These are phyloP conservation scores for Phocoena phocoena DNA, from an alignment of 2,113 vertebrate genomes.

Conservation along the genomic window DNA sequence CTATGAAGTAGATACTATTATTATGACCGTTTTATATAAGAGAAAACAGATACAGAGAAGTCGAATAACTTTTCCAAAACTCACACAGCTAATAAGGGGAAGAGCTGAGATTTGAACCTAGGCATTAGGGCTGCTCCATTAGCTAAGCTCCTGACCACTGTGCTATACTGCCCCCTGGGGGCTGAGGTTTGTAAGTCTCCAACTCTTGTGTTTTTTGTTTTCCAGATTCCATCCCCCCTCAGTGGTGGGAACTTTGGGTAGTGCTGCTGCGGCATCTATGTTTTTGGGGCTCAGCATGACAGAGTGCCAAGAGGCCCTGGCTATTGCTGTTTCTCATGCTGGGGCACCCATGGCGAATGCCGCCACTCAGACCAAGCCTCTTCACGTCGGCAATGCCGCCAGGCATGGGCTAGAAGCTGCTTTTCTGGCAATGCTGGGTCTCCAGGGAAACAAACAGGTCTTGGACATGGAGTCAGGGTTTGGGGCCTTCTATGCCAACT, in stretches of 20 bases:
- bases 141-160: not conserved
- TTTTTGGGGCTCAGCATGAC: slow-evolving; percentile 86
- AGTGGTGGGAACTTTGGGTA: slow-evolving; percentile 94
- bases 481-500: slow-evolving; percentile 93
- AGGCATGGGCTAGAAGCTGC: slow-evolving; percentile 91
- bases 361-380: slow-evolving; percentile 95
- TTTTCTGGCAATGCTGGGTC: slow-evolving; percentile 88
- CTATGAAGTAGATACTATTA: not conserved
- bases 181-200: not conserved
- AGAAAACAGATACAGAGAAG: not conserved
- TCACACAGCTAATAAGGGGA: not conserved
- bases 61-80: not conserved
- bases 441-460: slow-evolving; percentile 90
- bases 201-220: slow-evolving; percentile 46
- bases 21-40: not conserved
- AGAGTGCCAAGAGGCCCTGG: slow-evolving; percentile 89
- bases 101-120: not conserved
- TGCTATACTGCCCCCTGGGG: not conserved
- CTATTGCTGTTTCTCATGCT: slow-evolving; percentile 92
- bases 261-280: slow-evolving; percentile 92
- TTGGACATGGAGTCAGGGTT: slow-evolving; percentile 90
- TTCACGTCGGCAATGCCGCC: slow-evolving; percentile 93
- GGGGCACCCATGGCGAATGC: slow-evolving; percentile 95
- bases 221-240: slow-evolving; percentile 95
- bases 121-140: not conserved